Conservation (phyloP, 2,113 vertebrate species). For the Engystomops pustulosus region DNA sequence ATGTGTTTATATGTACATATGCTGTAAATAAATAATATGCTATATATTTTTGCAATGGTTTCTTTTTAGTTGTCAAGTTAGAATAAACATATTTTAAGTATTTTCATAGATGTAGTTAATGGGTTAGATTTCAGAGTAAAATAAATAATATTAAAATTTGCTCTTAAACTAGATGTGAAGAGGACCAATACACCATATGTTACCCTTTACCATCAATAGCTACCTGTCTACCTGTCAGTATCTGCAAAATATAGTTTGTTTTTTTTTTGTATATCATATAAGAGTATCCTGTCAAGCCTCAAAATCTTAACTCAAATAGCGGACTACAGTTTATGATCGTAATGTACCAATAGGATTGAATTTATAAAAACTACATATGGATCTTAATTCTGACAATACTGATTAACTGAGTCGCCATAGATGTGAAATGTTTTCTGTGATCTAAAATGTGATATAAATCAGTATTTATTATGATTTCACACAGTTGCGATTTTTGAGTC, state of each 20-base stretch:
- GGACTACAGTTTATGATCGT: background rate
- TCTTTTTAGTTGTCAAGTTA: slow-evolving; percentile 50
- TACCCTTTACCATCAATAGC: background rate
- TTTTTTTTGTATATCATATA: background rate
- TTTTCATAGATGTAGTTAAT: slow-evolving; percentile 48
- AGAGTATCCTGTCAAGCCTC: background rate
- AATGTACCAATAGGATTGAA: background rate
- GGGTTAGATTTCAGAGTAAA: background rate
- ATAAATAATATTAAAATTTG: background rate
- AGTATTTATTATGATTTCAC: slow-evolving; percentile 62
- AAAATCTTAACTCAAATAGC: background rate
- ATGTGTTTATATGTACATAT: slow-evolving; percentile 67
- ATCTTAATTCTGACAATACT: background rate
- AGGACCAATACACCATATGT: background rate
- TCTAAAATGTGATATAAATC: slow-evolving; percentile 51
- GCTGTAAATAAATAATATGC: slow-evolving; percentile 82
- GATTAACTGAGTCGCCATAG: background rate
- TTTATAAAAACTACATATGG: background rate
- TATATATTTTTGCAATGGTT: slow-evolving; percentile 84
- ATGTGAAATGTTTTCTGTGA: slow-evolving; percentile 48
- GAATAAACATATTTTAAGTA: slow-evolving; percentile 41
- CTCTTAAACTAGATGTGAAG: background rate
- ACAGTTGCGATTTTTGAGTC: slow-evolving; percentile 50
- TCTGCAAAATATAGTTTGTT: background rate
- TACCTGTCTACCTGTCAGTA: background rate